Base-by-base conservation (phyloP, 64 coral and sea anemone genomes). In the Montipora sp. region DNA sequence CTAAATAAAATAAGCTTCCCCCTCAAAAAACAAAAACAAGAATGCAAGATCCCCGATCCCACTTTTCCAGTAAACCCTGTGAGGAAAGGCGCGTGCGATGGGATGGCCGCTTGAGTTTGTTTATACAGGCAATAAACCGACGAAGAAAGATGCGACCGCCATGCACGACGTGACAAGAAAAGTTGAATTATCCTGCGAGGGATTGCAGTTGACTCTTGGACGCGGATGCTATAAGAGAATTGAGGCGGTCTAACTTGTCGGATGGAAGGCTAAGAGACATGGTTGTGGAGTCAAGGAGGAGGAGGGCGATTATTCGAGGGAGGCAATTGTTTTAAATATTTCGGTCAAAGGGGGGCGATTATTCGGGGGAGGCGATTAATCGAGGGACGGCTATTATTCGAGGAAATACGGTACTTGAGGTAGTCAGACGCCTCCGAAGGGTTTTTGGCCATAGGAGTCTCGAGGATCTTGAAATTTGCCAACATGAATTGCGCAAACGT, bases 171-270 rank as follows among this genome's bases (percentile, higher is more conserved):
- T 84, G 81, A 49, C 81, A 67, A 6, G 81, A 58, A 67, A 84
- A 84, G 81, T 84, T 84, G 5, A 81, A 36, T 8, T 8, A 4
- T 53, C 79, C 49, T 18, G 79, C 79, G 47, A 81, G 49, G 7
- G 49, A 81, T 61, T 81, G 79, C 20, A 81, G 79, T 81, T 81
- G 79, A 81, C 79, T 47, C 49, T 81, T 81, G 5, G 79, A 81
- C 5, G 48, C 47, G n/a, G 79, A 21, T 1, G 18, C 47, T 18
- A 81, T 43, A 16, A 81, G 48, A 81, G 18, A 10, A 2, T 81
- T 84, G 5, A 84, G 53, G 5, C 57, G 81, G 3, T 60, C 58
- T 45, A 84, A 49, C 23, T 84, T 84, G 19, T 84, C 81, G 0
- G 36, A 15, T 3, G 59, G 81, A 44, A 84, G 59, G 9, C 81